Conservation (phyloP, 2,888 invertebrate genomes). For the Muschampia plurimacula region DNA sequence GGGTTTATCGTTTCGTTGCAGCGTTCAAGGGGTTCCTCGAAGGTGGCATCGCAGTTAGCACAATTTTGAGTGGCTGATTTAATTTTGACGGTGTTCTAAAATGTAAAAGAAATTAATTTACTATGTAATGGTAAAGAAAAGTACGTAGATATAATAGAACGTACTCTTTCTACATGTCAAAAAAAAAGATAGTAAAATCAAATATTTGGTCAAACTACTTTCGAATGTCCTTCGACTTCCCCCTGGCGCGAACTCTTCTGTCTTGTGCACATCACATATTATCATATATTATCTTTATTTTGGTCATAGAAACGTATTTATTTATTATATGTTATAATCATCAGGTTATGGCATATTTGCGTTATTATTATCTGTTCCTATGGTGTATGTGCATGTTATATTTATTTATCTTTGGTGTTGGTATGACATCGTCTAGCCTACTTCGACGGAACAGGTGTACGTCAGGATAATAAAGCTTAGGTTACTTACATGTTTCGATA, state of each 20-base stretch:
- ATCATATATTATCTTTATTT: constrained; percentile 58
- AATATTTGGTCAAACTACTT: neutral
- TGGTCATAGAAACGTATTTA: constrained; percentile 49
- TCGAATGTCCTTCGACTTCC: constrained; percentile 46
- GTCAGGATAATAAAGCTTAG: too few relatives aligned
- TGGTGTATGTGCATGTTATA: constrained; percentile 50
- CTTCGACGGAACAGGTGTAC: neutral
- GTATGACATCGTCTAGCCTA: constrained; percentile 73
- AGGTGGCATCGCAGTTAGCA: neutral
- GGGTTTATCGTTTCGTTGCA: constrained; percentile 75
- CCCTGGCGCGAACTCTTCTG: constrained; percentile 60
- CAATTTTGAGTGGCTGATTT: neutral
- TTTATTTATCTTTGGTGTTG: constrained; percentile 70
- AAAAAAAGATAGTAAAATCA: neutral
- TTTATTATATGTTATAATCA: constrained; percentile 53
- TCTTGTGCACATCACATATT: constrained; percentile 67
- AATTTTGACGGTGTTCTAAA: neutral
- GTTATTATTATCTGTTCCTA: constrained; percentile 50
- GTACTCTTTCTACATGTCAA: too few relatives aligned
- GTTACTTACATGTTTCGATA: too few relatives aligned
- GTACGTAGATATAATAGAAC: too few relatives aligned
- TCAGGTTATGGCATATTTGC: constrained; percentile 64
- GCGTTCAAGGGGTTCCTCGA: constrained; percentile 46
- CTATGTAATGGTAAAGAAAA: too few relatives aligned
- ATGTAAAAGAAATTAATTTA: neutral